These are phyloP conservation scores for Beroe ovata DNA, from an alignment of 37 sponge, comb jelly and placozoan genomes.

Conservation along the genomic window DNA sequence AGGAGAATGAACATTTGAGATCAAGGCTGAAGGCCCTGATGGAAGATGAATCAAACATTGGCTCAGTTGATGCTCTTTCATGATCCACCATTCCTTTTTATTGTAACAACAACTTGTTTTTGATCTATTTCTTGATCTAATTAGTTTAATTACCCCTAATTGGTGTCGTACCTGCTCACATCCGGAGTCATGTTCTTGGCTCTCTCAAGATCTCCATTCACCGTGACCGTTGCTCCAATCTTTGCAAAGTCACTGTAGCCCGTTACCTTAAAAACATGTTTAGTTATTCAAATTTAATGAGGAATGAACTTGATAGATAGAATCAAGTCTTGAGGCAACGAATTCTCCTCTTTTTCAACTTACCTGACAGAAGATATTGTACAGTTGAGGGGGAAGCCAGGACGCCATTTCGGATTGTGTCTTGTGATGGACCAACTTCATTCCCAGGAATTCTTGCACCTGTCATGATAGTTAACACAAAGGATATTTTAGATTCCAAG, in stretches of 20 bases:
- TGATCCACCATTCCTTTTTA: too few species aligned
- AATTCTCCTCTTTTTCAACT: neutral
- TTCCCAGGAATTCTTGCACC: constrained; percentile 46
- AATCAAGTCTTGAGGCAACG: neutral
- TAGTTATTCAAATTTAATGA: too few species aligned
- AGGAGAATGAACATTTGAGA: constrained; percentile 21
- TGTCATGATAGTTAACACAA: neutral
- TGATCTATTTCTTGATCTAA: too few species aligned
- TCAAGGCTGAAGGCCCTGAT: neutral
- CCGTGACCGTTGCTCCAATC: constrained; percentile 16
- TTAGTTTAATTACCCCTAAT: too few species aligned
- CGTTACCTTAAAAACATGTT: neutral
- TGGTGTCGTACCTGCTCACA: neutral
- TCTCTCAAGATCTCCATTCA: constrained; percentile 62
- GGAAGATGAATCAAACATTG: too few species aligned
- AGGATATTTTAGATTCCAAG: neutral
- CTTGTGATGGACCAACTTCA: constrained; percentile 17
- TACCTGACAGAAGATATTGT: constrained; percentile 61
- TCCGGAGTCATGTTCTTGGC: constrained; percentile 13
- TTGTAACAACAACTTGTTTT: too few species aligned
- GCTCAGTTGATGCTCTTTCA: too few species aligned
- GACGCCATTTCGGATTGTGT: constrained; percentile 46
- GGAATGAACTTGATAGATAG: neutral
- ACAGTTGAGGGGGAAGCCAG: constrained; percentile 47
- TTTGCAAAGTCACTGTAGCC: constrained; percentile 23